Conservation (phyloP, 1,140 invertebrate species). For the Paralvinella palmiformis region DNA sequence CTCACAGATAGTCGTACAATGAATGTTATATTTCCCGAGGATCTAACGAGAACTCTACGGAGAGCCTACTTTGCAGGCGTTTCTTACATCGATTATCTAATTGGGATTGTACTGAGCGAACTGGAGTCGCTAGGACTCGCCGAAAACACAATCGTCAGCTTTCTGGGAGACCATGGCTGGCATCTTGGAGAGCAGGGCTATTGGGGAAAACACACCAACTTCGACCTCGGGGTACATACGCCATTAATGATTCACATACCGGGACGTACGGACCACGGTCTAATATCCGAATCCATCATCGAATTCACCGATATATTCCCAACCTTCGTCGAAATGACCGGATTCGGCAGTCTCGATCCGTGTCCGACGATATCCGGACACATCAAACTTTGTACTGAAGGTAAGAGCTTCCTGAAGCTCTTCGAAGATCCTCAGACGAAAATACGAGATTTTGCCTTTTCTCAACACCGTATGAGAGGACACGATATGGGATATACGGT, state of each 20-base stretch:
- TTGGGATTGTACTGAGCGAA: background rate
- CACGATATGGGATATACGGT: no score
- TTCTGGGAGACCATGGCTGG: background rate
- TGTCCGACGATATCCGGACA: background rate
- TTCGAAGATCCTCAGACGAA: no score
- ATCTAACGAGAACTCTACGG: background rate
- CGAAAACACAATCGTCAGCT: background rate
- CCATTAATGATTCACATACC: background rate
- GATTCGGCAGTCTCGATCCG: background rate
- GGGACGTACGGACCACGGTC: background rate
- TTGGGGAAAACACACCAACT: no score
- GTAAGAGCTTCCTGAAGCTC: no score
- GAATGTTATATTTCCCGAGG: background rate
- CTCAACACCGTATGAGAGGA: no score
- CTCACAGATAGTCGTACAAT: background rate
- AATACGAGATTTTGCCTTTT: no score
- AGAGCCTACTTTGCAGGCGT: constrained; percentile 19
- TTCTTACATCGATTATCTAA: background rate
- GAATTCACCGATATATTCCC: constrained; percentile 6
- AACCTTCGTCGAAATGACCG: background rate
- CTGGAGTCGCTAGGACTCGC: background rate
- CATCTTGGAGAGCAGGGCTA: background rate
- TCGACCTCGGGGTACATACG: background rate
- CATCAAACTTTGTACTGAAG: no score
- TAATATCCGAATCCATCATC: background rate